A percentile compares a stretch with the other conserved stretches of the same genome.
Evolutionary conservation across 53 echinoderm and acorn worm species (phyloP).

Genomic region (Echinarachnius parma): DNA sequence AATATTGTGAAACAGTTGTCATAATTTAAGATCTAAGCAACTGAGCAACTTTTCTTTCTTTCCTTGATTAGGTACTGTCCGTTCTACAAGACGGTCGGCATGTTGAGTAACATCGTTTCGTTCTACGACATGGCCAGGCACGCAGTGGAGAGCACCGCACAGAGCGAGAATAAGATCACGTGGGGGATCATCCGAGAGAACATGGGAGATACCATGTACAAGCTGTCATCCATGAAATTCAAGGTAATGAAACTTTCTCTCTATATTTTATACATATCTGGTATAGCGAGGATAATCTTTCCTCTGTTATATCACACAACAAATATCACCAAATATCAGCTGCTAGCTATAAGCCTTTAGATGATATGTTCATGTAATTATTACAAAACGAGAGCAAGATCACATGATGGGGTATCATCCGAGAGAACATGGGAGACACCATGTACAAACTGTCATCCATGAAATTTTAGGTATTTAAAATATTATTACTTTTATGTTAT

Average conservation of each 20-base stretch:
- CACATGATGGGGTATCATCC: constrained; percentile 85
- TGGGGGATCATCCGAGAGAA: constrained; percentile 84
- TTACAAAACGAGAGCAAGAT: constrained; percentile 95
- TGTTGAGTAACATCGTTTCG: constrained; percentile 85
- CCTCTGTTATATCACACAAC: too few species aligned
- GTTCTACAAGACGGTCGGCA: constrained; percentile 97
- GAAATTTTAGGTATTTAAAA: constrained; percentile 99
- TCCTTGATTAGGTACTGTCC: constrained; percentile 74
- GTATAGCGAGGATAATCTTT: too few species aligned
- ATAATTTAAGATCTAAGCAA: too few species aligned
- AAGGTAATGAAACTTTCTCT: too few species aligned
- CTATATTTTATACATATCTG: too few species aligned
- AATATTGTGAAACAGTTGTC: too few species aligned
- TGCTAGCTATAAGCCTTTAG: too few species aligned
- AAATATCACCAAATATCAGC: too few species aligned
- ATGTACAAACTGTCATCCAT: constrained; percentile 97
- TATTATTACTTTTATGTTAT: too few species aligned
- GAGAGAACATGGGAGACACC: constrained; percentile 87
- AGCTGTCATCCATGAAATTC: constrained; percentile 97
- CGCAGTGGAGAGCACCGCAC: constrained; percentile 90
- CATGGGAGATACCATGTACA: constrained; percentile 93
- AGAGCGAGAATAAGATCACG: constrained; percentile 97
- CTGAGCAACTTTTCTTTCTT: too few species aligned
- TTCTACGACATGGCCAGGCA: constrained; percentile 95
- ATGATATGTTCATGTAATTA: too few species aligned